These are phyloP conservation scores for Ciconia nigra DNA, from an alignment of 2,797 vertebrate genomes.

Conservation along the genomic window DNA sequence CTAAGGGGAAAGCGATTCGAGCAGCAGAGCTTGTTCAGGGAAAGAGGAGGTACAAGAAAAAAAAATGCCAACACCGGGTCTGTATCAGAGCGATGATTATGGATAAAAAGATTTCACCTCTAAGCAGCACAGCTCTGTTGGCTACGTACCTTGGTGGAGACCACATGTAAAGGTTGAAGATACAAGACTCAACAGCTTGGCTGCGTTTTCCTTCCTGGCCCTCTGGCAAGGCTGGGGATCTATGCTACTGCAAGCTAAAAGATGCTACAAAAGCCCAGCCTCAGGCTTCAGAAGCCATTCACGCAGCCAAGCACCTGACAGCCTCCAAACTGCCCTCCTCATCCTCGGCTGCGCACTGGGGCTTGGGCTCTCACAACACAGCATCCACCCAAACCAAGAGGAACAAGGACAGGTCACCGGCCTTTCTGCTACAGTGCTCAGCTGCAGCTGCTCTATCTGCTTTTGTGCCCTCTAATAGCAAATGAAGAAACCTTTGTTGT, in stretches of 20 bases:
- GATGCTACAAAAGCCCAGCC: neutral
- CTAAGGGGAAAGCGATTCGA: neutral
- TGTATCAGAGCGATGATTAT: neutral
- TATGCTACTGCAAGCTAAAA: neutral
- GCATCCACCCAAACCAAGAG: neutral
- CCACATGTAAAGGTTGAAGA: rapidly evolving
- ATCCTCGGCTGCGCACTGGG: neutral
- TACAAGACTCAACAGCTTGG: neutral
- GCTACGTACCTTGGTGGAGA: neutral
- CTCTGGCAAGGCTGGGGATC: neutral
- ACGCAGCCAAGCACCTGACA: neutral
- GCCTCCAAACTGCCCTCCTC: neutral
- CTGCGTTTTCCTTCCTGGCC: neutral
- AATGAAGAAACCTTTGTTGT: neutral
- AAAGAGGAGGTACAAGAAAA: neutral
- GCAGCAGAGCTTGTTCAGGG: neutral
- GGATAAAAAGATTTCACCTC: neutral
- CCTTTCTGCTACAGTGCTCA: neutral
- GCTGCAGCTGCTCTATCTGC: neutral
- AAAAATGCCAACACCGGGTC: neutral
- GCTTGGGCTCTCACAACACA: neutral
- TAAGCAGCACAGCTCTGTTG: neutral
- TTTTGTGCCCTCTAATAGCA: neutral
- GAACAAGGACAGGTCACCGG: neutral
- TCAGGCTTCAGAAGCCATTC: neutral